Conservation (phyloP, 2,113 vertebrate genomes). For the Loxodonta africana region DNA sequence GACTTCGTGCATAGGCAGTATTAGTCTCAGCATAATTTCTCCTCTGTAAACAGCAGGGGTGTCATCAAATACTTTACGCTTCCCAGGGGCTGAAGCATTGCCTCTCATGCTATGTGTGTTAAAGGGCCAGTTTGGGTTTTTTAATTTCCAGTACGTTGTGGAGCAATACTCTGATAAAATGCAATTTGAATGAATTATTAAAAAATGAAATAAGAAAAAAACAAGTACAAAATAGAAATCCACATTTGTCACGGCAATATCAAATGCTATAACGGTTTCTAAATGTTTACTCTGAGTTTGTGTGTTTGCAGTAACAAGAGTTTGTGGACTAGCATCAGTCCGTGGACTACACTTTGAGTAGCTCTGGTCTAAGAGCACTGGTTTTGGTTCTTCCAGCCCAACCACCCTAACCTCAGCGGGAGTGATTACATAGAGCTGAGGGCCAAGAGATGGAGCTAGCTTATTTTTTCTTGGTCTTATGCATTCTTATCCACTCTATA, state of each 20-base stretch:
- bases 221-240: slow-evolving; percentile 26
- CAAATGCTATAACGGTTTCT: background rate
- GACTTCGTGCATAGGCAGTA: background rate
- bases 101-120: background rate
- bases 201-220: slow-evolving; percentile 12
- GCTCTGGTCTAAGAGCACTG: background rate
- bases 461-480: slow-evolving; percentile 24
- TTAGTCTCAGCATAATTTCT: slow-evolving; percentile 13
- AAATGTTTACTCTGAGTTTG: background rate
- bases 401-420: background rate
- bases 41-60: background rate
- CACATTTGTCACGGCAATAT: slow-evolving; percentile 11
- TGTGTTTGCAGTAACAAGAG: background rate
- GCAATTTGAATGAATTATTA: slow-evolving; percentile 45
- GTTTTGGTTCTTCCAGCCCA: background rate
- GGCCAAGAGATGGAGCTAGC: background rate
- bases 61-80: background rate
- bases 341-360: background rate
- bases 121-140: background rate
- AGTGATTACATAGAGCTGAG: background rate
- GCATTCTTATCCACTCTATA: background rate
- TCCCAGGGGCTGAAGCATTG: background rate
- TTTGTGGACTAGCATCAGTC: background rate
- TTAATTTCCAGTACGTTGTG: background rate
- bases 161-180: slow-evolving; percentile 24